Evolutionary conservation across 2,888 invertebrate genomes (phyloP).

Genomic region (Plutella xylostella): DNA sequence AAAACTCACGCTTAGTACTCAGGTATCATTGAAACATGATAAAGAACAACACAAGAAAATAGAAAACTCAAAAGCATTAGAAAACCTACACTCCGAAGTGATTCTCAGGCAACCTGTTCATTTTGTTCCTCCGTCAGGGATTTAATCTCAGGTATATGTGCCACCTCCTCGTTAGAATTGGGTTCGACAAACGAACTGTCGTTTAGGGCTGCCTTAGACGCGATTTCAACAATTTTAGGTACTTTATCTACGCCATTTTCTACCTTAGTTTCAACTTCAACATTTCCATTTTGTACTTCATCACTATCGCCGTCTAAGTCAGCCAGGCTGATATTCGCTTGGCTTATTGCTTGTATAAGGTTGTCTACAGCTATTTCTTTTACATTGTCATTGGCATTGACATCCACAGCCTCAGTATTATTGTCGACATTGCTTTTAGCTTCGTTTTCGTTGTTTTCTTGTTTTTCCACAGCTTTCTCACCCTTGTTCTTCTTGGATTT

Average conservation of each 20-base stretch:
- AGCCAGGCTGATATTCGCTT: constrained; percentile 39
- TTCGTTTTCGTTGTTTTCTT: constrained; percentile 20
- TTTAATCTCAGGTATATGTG: constrained; percentile 7
- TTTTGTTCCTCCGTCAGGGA: constrained; percentile 5
- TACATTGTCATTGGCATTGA: constrained; percentile 14
- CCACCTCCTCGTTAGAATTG: constrained; percentile 4
- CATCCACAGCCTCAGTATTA: constrained; percentile 7
- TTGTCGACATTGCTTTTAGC: constrained; percentile 18
- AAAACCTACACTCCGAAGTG: no score
- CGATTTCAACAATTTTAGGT: no score
- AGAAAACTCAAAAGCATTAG: no score
- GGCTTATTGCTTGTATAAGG: constrained; percentile 46
- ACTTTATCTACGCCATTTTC: background rate
- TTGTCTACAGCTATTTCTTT: constrained; percentile 39
- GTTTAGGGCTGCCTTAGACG: background rate
- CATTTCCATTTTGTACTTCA: constrained; percentile 8
- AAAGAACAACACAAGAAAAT: no score
- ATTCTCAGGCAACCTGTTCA: background rate
- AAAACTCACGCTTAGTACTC: no score
- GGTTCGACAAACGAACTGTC: constrained; percentile 1
- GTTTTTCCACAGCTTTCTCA: constrained; percentile 35
- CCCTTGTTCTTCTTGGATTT: constrained; percentile 38
- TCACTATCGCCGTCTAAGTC: constrained; percentile 31
- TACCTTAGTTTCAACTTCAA: constrained; percentile 1
- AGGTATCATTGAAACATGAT: no score